Percentiles rank a stretch among this genome's conserved stretches.
Conservation (phyloP, 2,113 vertebrate genomes). For the Coracopsis vasa region DNA sequence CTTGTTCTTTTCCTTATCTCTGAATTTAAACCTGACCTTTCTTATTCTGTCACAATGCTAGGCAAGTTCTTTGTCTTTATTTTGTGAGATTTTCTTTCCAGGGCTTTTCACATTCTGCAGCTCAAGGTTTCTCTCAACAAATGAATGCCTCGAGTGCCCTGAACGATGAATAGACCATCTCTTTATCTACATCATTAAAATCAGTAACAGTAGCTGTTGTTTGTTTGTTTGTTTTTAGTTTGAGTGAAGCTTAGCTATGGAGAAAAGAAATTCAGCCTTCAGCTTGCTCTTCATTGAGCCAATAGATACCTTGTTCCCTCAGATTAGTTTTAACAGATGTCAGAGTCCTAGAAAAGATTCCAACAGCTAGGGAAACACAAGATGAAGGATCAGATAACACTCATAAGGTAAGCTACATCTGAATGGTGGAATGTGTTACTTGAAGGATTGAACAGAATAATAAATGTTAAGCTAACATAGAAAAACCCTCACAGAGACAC, state of each 20-base stretch:
- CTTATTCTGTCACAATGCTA: neutral
- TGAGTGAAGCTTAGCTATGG: neutral
- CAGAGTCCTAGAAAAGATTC: neutral
- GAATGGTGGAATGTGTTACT: neutral
- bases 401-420: neutral
- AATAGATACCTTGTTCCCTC: neutral
- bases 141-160: neutral
- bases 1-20: neutral
- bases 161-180: neutral
- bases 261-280: neutral
- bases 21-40: slow-evolving; percentile 19
- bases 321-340: neutral
- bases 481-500: rapidly evolving
- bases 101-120: neutral
- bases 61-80: neutral
- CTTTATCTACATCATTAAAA: neutral
- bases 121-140: neutral
- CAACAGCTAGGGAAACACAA: neutral
- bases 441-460: neutral
- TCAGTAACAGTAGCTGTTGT: neutral
- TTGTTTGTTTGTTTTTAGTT: neutral
- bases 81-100: neutral
- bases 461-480: neutral
- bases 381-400: neutral
- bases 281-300: neutral